Base-by-base conservation (phyloP, 2,113 vertebrate species). In the Apodemus speciosus region DNA sequence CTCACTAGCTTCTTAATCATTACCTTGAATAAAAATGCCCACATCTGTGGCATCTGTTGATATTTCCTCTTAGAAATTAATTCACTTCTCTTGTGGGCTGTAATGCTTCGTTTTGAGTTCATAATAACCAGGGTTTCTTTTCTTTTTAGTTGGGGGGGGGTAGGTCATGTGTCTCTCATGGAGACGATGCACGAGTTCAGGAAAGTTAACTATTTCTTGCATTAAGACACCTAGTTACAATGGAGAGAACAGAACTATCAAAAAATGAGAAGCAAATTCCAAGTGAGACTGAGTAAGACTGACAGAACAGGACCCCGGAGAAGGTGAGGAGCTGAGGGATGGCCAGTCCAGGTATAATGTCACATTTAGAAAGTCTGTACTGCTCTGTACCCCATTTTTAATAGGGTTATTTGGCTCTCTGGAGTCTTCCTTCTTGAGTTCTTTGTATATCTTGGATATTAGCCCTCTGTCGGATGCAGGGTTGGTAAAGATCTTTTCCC, bases 31-130 rank as follows among this genome's bases (percentile, higher is more conserved):
- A 32, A 43, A 79, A 68, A 62, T 68, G 5, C 9, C 2, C 6
- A 16, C 1, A 32, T 30, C 3, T 73, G n/a, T 20, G 68, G 0
- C 0, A 40, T 71, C 51, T 85, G 6, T 49, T 90, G 58, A 32
- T 1, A 64, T 58, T 77, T 10, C 66, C 16, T 81, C 35, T 60
- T 69, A 13, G 46, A 73, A 6, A 13, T 79, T 76, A 81, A 51
- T 68, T 93, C 27, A 49, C 56, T 93, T 66, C 8, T 85, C 69
- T 73, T 53, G 3, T 71, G 35, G 43, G 43, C 64, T 81, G 11
- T 92, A 71, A 35, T 51, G 18, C 11, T 69, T 40, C 72, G 14
- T 38, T 83, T 93, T 88, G 53, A 94, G 66, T 49, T 94, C 18
- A 60, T 72, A 64, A 9, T 90, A 58, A 92, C n/a, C 20, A 60